These are phyloP conservation scores for Pardosa pseudoannulata DNA, from an alignment of 2,888 invertebrate genomes.

Conservation along the genomic window DNA sequence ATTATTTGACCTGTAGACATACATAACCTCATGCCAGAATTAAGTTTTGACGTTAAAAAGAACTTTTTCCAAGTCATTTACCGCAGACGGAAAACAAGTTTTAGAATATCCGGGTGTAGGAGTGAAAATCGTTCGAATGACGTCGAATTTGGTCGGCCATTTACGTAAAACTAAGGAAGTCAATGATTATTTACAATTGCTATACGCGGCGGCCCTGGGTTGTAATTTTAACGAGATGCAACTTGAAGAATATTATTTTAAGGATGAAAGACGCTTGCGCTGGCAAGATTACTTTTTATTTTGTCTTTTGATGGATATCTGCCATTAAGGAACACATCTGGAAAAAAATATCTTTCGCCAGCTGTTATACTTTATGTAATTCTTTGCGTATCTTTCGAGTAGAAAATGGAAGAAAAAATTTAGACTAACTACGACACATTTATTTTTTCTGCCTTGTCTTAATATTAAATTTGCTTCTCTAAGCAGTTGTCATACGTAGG, in stretches of 20 bases:
- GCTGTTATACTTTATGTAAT: too few species aligned
- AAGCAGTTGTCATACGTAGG: too few species aligned
- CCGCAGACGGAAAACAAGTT: neutral
- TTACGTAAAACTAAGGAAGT: neutral
- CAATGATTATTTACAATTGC: neutral
- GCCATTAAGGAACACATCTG: too few species aligned
- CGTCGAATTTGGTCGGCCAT: neutral
- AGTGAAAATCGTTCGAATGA: neutral
- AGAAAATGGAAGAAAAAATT: too few species aligned
- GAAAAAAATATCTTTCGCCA: too few species aligned
- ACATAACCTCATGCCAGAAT: too few species aligned
- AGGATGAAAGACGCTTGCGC: neutral
- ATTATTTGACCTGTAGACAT: too few species aligned
- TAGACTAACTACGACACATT: too few species aligned
- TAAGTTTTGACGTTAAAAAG: neutral
- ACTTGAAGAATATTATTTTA: neutral
- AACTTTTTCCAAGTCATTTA: neutral
- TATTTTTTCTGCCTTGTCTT: too few species aligned
- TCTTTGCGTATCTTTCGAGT: too few species aligned
- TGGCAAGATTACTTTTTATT: neutral
- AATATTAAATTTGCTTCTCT: too few species aligned
- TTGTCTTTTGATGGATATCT: neutral
- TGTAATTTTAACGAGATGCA: neutral
- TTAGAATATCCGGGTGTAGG: neutral
- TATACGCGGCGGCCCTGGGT: neutral